Base-by-base conservation (phyloP, 2,797 vertebrate species). In the Parotocinclus haroldoi region DNA sequence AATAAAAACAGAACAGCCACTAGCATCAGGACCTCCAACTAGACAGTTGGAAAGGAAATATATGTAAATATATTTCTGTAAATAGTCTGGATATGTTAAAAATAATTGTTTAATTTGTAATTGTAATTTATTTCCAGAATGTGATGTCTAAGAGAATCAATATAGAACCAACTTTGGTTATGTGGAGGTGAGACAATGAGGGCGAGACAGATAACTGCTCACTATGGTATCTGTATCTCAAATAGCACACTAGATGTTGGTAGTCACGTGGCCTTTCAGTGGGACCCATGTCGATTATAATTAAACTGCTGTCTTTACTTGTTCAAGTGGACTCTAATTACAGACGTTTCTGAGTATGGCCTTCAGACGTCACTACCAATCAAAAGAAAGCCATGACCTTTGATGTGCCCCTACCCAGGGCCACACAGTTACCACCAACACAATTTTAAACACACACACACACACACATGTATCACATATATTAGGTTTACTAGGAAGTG, bases 381-480 rank as follows among this genome's bases (percentile, higher is more conserved):
- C 75, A 76, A 78, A 76, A 79, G 14, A 66, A 10, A 73, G 72
- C 72, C 17, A 7, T 46, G 52, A 76, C 69, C 77, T 84, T 86
- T 83, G 82, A 83, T 81, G 74, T 80, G 52, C 66, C 76, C 65
- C 68, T 75, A 79, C 83, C 74, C 63, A 37, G 56, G 73, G 84
- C 71, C 64, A 69, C 60, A 75, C 58, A 7, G 42, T 62, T 48
- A 60, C 63, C 76, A 74, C 36, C 69, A 67, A 62, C 46, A 63
- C 14, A 61, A 58, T 49, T 9, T 58, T 51, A 76, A 55, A 14
- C 17, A 64, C 63, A 57, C 36, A 51, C 40, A 36, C 36, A 14
- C 17, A 16, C 49, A 19, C 56, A 52, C 36, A n/a, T 36, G 27
- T 27, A 27, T 27, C 27, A 5, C 27, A n/a, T 27, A 27, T 27